phyloP scores from a whole-genome alignment of 2,113 vertebrate genomes.

The Siphamia tubifer region DNA sequence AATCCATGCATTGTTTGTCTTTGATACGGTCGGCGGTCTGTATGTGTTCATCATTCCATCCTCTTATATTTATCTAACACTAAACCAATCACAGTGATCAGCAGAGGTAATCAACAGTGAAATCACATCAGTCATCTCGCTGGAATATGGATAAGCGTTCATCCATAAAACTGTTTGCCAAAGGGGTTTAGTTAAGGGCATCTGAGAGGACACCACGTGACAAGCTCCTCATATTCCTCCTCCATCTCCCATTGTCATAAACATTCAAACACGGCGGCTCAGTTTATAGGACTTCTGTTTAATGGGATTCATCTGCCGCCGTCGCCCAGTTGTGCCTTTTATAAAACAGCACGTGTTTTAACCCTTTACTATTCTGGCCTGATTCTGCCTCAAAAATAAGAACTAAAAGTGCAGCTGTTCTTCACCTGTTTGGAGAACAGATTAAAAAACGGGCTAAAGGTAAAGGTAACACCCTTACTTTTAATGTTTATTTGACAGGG shows the following conservation, averaged over 20 bases:
- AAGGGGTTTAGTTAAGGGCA: constrained; percentile 64
- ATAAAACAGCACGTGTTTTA: constrained; percentile 37
- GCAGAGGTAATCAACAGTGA: constrained; percentile 77
- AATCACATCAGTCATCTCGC: constrained; percentile 69
- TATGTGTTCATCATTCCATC: constrained; percentile 64
- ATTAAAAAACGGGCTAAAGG: no score
- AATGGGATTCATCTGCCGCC: constrained; percentile 35
- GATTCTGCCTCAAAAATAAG: no score
- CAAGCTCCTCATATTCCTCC: constrained; percentile 16
- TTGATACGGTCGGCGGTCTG: constrained; percentile 28
- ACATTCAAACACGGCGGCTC: constrained; percentile 37
- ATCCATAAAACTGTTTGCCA: constrained; percentile 72
- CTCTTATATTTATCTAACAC: constrained; percentile 69
- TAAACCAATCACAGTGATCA: constrained; percentile 71
- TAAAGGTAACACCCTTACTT: no score
- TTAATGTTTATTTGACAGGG: no score
- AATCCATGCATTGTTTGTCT: constrained; percentile 73
- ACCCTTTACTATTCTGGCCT: no score
- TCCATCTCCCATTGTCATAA: constrained; percentile 39
- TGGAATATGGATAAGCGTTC: constrained; percentile 74
- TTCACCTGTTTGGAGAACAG: no score
- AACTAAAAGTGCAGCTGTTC: no score
- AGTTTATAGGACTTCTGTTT: constrained; percentile 39
- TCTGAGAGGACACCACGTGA: constrained; percentile 37
- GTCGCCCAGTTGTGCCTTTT: constrained; percentile 34